These are phyloP conservation scores for Pseudococcus viburni DNA, from an alignment of 2,888 invertebrate genomes.

Conservation along the genomic window DNA sequence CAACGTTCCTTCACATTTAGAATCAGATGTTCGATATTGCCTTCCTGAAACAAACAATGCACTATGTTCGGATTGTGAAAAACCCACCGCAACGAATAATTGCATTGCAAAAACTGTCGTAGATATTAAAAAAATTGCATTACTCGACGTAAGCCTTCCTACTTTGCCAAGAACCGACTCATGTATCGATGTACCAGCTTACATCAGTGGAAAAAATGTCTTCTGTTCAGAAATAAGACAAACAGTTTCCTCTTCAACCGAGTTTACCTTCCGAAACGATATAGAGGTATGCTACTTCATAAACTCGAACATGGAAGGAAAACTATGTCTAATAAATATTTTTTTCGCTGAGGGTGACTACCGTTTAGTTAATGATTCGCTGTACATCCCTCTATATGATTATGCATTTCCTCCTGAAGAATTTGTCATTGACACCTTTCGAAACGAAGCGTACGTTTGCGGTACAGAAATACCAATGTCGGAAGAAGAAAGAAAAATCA, in stretches of 20 bases:
- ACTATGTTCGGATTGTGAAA: constrained; percentile 6
- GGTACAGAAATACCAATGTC: neutral
- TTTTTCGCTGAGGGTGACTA: neutral
- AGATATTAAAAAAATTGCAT: neutral
- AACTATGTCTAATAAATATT: neutral
- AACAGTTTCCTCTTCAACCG: too few species aligned
- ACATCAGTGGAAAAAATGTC: too few species aligned
- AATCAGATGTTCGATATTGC: constrained; percentile 70
- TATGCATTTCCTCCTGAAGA: neutral
- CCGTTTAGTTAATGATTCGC: neutral
- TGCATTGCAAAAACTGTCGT: neutral
- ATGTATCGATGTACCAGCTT: neutral
- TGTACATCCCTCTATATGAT: neutral
- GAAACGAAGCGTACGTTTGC: neutral
- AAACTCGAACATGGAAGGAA: neutral
- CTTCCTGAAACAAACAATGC: neutral
- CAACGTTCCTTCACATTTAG: constrained; percentile 70
- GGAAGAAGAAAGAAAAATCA: neutral
- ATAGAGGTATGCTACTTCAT: neutral
- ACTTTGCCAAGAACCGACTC: neutral
- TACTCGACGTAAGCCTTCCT: neutral
- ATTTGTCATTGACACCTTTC: neutral
- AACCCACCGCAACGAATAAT: neutral
- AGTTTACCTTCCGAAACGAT: neutral
- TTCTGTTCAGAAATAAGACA: too few species aligned